phyloP scores from a whole-genome alignment of 1,140 invertebrate species.

The Atopsyche davidsoni region DNA sequence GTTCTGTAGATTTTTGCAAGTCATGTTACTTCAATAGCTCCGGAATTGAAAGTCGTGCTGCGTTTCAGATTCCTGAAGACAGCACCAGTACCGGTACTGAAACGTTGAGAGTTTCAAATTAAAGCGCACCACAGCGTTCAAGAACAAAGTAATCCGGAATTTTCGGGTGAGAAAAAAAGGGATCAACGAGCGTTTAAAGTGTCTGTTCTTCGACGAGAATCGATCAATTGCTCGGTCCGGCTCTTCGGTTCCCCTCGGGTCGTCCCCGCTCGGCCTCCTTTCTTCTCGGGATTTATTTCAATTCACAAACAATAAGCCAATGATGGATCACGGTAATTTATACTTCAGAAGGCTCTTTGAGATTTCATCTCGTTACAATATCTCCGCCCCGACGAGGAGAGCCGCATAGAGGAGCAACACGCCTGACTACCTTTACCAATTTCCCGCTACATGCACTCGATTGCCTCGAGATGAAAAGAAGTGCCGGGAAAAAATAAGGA shows the following conservation, averaged over 20 bases:
- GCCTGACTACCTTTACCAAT: conserved; percentile 17
- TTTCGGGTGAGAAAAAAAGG: too few relatives aligned
- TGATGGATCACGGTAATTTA: conserved; percentile 23
- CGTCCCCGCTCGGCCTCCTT: conserved; percentile 3
- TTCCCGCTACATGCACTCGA: conserved; percentile 22
- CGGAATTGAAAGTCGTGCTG: too few relatives aligned
- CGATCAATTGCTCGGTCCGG: too few relatives aligned
- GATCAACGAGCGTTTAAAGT: too few relatives aligned
- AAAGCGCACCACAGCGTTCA: too few relatives aligned
- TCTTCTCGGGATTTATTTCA: conserved; percentile 15
- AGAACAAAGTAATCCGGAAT: too few relatives aligned
- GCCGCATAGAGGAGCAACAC: conserved; percentile 9
- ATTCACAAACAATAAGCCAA: conserved; percentile 20
- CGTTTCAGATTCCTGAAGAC: too few relatives aligned
- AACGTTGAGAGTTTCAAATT: too few relatives aligned
- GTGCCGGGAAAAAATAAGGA: not conserved
- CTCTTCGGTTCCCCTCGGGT: conserved; percentile 1
- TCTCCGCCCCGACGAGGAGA: conserved; percentile 1
- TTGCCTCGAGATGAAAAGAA: conserved; percentile 14
- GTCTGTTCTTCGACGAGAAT: too few relatives aligned
- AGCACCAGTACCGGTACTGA: too few relatives aligned
- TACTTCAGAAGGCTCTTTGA: conserved; percentile 16
- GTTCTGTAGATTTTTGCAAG: too few relatives aligned
- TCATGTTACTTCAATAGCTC: too few relatives aligned
- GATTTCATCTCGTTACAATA: conserved; percentile 21